These are phyloP conservation scores for Neomorphus geoffroyi DNA, from an alignment of 2,797 vertebrate species.

Conservation along the genomic window DNA sequence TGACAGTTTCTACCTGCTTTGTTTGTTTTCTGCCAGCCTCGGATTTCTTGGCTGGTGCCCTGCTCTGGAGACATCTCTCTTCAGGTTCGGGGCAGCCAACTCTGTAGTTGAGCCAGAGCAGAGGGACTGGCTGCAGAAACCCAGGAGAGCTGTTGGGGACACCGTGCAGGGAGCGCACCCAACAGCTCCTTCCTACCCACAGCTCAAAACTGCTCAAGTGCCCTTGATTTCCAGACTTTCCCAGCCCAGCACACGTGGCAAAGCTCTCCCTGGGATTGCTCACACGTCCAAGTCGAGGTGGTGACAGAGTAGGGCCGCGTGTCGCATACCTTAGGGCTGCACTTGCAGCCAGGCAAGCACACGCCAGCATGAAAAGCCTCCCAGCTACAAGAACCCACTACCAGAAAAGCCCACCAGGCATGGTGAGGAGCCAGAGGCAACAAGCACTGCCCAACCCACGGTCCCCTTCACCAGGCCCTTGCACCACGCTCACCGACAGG, in stretches of 20 bases:
- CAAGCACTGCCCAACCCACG: fast-evolving
- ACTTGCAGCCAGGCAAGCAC: background rate
- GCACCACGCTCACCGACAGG: no score
- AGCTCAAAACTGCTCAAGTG: background rate
- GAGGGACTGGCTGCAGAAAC: background rate
- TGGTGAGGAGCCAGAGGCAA: fast-evolving
- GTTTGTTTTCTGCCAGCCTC: conserved; percentile 28
- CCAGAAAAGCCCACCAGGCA: background rate
- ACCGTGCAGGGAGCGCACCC: background rate
- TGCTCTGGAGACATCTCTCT: background rate
- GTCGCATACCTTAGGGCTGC: fast-evolving
- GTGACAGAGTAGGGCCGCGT: background rate
- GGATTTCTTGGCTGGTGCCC: background rate
- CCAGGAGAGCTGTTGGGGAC: background rate
- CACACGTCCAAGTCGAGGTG: background rate
- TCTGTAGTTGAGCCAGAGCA: background rate
- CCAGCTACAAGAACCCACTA: background rate
- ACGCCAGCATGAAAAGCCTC: background rate
- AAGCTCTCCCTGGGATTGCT: background rate
- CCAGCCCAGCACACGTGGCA: background rate
- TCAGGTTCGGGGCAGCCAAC: background rate
- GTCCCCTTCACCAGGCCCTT: background rate
- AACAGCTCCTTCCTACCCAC: background rate
- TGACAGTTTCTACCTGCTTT: conserved; percentile 18
- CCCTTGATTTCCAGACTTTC: background rate